These are phyloP conservation scores for Saguinus imperator DNA, from an alignment of 2,113 vertebrate species.

Conservation along the genomic window DNA sequence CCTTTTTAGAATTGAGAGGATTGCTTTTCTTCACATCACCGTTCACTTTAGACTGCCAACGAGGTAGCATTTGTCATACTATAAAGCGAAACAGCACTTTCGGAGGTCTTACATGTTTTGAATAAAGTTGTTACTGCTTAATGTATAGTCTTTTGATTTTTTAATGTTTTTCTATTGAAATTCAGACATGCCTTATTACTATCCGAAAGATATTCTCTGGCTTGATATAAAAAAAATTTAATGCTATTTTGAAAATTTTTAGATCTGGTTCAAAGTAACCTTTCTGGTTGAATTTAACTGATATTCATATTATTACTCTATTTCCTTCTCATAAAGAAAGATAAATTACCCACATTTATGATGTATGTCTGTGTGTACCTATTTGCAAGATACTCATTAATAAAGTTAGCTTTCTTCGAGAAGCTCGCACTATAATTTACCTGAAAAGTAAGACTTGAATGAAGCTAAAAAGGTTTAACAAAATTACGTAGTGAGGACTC, in stretches of 20 bases:
- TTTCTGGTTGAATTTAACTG: slow-evolving; percentile 41
- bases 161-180: neutral
- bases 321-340: neutral
- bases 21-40: neutral
- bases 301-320: neutral
- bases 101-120: neutral
- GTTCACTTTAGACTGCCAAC: neutral
- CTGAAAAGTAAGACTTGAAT: slow-evolving; percentile 16
- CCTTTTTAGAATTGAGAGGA: neutral
- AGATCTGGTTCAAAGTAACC: neutral
- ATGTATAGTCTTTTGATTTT: slow-evolving; percentile 21
- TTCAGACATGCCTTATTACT: neutral
- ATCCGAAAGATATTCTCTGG: neutral
- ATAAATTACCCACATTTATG: neutral
- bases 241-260: neutral
- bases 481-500: neutral
- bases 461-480: neutral
- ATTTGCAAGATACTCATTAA: slow-evolving; percentile 26
- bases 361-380: neutral
- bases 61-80: neutral
- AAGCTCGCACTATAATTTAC: slow-evolving; percentile 12
- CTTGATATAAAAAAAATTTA: neutral
- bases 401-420: slow-evolving; percentile 54
- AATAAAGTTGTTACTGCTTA: slow-evolving; percentile 51
- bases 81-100: slow-evolving; percentile 13